Evolutionary conservation across 2,797 vertebrate genomes (phyloP), one percentile per base, ranked within the genome.

Genomic region (Phoeniculus purpureus): DNA sequence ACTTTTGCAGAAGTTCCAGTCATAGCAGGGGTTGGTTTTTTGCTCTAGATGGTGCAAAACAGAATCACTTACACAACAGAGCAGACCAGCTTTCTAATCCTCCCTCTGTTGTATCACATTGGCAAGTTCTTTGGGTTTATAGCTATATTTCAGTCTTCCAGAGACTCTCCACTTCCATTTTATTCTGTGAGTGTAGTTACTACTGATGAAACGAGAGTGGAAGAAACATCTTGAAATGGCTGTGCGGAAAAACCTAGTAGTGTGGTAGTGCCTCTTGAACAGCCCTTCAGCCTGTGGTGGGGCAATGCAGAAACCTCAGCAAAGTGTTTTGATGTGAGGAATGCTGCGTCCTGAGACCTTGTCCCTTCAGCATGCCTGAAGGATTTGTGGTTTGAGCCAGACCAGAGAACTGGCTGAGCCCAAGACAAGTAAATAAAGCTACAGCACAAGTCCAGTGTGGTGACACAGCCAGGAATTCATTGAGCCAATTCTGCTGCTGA

Each of bases 101-200:
- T 80, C 19, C 31, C 50, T 87, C 71, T 84, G 32, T 78, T 74
- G 48, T 70, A 79, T 48, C 25, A 31, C 72, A 81, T 88, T 26
- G 64, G 67, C 60, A 74, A 74, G 16, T 83, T 86, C 50, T 86
- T 68, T 31, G 43, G 19, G 43, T 83, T 90, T 78, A 61, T 90
- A 54, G 90, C 59, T 72, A 51, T 61, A n/a, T 85, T 72, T 68
- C 27, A 52, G 71, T 81, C 67, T 78, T 92, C 60, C 56, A 47
- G 71, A 19, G 73, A 60, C 64, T 92, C 32, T n/a, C 93, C 18
- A 2, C 64, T 90, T 88, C 78, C 81, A 51, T 88, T 78, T 74
- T 29, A 27, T 66, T 65, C 78, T 90, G 78, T 80, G 21, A 26
- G 64, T 62, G 64, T 88, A 88, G 67, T 76, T 68, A 66, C 71